Base-by-base conservation (phyloP, 2,113 vertebrate species). In the Miniopterus natalensis region DNA sequence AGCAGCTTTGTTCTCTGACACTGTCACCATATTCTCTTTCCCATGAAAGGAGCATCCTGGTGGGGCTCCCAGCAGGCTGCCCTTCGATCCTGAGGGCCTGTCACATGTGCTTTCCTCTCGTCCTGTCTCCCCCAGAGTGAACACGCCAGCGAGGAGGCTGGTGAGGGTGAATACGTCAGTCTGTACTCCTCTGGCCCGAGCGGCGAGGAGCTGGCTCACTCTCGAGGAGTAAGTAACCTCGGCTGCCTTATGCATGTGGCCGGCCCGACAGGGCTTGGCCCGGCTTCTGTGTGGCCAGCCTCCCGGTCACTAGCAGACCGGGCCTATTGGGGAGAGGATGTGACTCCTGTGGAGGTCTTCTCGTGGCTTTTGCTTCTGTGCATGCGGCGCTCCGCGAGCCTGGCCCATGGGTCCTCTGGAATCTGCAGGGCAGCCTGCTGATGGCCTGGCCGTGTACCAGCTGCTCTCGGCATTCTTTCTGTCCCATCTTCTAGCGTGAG, bases 131-230 rank as follows among this genome's bases (percentile, higher is more conserved):
- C 97, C 49, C 99, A 99, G 99, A 99, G 99, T 97, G 99, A 99
- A 98, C 98, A 98, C 94, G 98, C 99, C 98, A 99, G 99, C 95
- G 99, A 99, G 98, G 99, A 99, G 97, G 98, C 99, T 97, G 99
- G 99, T 96, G 99, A 99, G 99, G 99, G 99, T 97, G 99, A 99
- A 98, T 99, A 99, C 74, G 99, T 99, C 98, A 99, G 98, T 99
- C 99, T 99, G 97, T 99, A 99, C 97, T 99, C 99, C 92, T 99
- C 99, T 98, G 98, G 98, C 98, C 99, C 99, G 98, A 99, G 99
- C 99, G 99, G 99, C 98, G 98, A 99, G 97, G 99, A 99, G 98
- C 98, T 99, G 98, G 98, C 98, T 96, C 98, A 89, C 98, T 98
- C 99, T 98, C 98, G 98, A 98, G 98, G 99, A 99, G 99, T 99